Percentiles rank a stretch among this genome's conserved stretches.
Evolutionary conservation across 2,888 invertebrate genomes (phyloP).

Genomic region (Ochropleura plecta): DNA sequence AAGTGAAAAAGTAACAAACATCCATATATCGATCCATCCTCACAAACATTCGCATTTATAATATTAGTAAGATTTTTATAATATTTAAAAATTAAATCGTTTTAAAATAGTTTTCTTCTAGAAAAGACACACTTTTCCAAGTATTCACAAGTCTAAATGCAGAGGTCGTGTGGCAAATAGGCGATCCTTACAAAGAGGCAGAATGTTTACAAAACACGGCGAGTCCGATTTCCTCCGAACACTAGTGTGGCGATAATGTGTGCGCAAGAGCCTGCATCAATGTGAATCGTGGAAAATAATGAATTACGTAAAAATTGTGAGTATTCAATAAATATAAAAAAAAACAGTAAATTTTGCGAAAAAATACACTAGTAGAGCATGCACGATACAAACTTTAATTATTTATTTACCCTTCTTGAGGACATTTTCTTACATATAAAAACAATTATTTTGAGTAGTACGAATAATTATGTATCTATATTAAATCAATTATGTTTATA

Average conservation of each 20-base stretch:
- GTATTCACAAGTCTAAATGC: not conserved
- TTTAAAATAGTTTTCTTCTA: too few species aligned
- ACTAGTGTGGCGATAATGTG: slow-evolving; percentile 61
- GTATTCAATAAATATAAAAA: slow-evolving; percentile 38
- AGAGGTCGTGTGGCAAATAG: slow-evolving; percentile 43
- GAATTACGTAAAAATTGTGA: slow-evolving; percentile 70
- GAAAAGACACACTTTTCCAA: not conserved
- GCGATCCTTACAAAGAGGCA: slow-evolving; percentile 42
- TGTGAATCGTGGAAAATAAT: slow-evolving; percentile 58
- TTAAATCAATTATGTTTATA: too few species aligned
- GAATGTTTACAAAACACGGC: slow-evolving; percentile 70
- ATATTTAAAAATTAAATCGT: too few species aligned
- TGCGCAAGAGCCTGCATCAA: slow-evolving; percentile 45
- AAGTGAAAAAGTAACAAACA: too few species aligned
- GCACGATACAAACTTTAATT: not conserved
- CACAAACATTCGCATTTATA: too few species aligned
- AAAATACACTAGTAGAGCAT: not conserved
- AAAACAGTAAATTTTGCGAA: too few species aligned
- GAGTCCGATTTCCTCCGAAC: slow-evolving; percentile 55
- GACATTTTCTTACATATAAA: not conserved
- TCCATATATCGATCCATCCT: too few species aligned
- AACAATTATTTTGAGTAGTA: not conserved
- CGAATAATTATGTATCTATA: too few species aligned
- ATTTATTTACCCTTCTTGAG: not conserved
- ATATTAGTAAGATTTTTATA: too few species aligned